Base-by-base conservation (phyloP, 2,888 invertebrate species). In the Drosophila buzzatii region DNA sequence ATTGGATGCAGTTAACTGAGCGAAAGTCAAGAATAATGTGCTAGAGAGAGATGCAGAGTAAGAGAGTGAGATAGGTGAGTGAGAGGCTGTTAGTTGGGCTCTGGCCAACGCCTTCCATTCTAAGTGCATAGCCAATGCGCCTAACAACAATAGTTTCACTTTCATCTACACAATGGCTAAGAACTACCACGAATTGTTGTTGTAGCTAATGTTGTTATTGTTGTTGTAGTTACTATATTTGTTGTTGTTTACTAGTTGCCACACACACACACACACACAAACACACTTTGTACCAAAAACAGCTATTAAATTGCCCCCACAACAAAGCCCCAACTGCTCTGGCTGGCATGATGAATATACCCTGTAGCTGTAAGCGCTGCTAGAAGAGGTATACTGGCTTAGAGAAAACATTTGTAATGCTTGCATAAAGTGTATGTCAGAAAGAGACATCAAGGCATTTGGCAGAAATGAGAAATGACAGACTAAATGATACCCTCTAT, bases 21-120 rank as follows among this genome's bases (percentile, higher is more conserved):
- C 84, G 83, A 86, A 83, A 86, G 84, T 86, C 72, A 71, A 86
- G 79, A 81, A 83, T 79, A 66, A 70, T 76, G 61, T 62, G 58
- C 63, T 47, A 51, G 55, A 61, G 47, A 64, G 62, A 73, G 27
- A 27, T 27, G 27, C 3, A 42, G 42, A 42, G 3, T 12, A 6
- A 16, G 16, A 39, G 39, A 39, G 37, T 5, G 37, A 6, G 37
- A 37, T 1, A 14, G 12, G 35, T 8, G 23, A 41, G 41, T n/a
- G n/a, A 10, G 9, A 37, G 3, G 14, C 9, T 9, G 9, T 0
- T 8, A 20, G n/a, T 67, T 37, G 47, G 14, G 55, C 6, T 18
- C 53, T 41, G 35, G 16, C 23, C 20, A 64, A 68, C 62, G 56
- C 61, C 60, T 67, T 49, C 61, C 45, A 78, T 79, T 87, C 82